These are phyloP conservation scores for Percopsis transmontana DNA, from an alignment of 2,113 vertebrate species.

Conservation along the genomic window DNA sequence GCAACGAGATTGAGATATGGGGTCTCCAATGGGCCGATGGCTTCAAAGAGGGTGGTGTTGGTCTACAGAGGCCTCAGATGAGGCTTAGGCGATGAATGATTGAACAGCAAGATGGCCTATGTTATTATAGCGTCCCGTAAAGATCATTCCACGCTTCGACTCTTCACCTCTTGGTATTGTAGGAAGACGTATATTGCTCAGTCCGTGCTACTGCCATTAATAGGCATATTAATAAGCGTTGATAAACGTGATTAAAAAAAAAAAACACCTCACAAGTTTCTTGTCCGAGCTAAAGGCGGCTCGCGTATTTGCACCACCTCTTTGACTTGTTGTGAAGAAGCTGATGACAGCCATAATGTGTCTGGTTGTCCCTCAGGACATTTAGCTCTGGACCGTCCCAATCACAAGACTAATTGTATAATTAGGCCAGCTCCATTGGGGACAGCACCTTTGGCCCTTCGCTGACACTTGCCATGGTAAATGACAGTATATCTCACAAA, in stretches of 20 bases:
- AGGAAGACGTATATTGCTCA: too few species aligned
- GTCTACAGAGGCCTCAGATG: constrained; percentile 51
- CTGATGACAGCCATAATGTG: constrained; percentile 74
- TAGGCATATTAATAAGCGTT: not conserved
- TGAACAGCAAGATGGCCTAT: constrained; percentile 65
- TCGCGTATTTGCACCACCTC: constrained; percentile 21
- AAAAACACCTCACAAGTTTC: not conserved
- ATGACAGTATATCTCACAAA: constrained; percentile 75
- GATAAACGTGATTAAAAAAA: too few species aligned
- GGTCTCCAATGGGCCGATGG: constrained; percentile 61
- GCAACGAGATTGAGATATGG: constrained; percentile 69
- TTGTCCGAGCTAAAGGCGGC: constrained; percentile 10
- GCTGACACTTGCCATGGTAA: constrained; percentile 75
- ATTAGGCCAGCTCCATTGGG: constrained; percentile 78
- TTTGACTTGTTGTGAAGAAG: constrained; percentile 57
- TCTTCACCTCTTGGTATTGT: not conserved
- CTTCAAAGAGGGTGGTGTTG: constrained; percentile 62
- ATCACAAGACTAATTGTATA: constrained; percentile 83
- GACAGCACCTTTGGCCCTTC: constrained; percentile 72
- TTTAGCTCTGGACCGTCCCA: constrained; percentile 70
- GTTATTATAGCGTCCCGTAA: constrained; percentile 29
- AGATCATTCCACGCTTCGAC: constrained; percentile 2
- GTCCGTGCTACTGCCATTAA: too few species aligned
- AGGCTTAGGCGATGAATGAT: constrained; percentile 64
- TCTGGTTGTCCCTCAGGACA: constrained; percentile 75